phyloP scores from a whole-genome alignment of 2,113 vertebrate species.

The Verasper variegatus region DNA sequence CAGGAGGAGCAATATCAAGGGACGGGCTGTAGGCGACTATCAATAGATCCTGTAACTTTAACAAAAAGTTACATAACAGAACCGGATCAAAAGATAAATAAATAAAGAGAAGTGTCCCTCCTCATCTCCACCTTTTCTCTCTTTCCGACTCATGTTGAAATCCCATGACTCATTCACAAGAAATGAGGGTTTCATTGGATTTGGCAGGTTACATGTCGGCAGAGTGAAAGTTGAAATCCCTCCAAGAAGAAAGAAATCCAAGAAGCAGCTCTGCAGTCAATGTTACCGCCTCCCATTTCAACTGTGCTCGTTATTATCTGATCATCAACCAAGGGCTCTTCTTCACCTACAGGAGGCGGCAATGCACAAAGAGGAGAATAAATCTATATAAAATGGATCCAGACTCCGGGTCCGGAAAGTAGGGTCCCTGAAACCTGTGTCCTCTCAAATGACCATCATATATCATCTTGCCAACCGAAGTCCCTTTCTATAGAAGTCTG shows the following conservation, averaged over 20 bases:
- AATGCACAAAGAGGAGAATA: too few species aligned
- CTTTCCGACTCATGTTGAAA: slow-evolving; percentile 11
- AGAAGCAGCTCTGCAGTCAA: slow-evolving; percentile 11
- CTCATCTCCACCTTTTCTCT: background rate
- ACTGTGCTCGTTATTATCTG: slow-evolving; percentile 1
- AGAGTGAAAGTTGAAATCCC: slow-evolving; percentile 3
- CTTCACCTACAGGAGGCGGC: too few species aligned
- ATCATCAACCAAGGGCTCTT: background rate
- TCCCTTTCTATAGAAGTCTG: too few species aligned
- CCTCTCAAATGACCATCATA: too few species aligned
- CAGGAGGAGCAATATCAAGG: slow-evolving; percentile 46
- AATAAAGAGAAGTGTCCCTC: slow-evolving; percentile 12
- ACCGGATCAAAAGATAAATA: slow-evolving; percentile 9
- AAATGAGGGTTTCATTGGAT: slow-evolving; percentile 3
- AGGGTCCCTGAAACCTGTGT: too few species aligned
- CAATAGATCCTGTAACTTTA: slow-evolving; percentile 34
- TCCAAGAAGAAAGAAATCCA: background rate
- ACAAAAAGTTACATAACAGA: slow-evolving; percentile 26
- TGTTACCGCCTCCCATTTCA: background rate
- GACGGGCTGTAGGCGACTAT: slow-evolving; percentile 33
- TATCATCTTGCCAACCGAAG: too few species aligned
- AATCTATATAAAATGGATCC: too few species aligned
- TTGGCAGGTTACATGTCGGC: slow-evolving; percentile 5
- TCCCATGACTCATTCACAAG: slow-evolving; percentile 24
- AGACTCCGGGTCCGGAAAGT: too few species aligned